phyloP scores from a whole-genome alignment of 2,888 invertebrate species.

The Lepidocyrtoides sp. region DNA sequence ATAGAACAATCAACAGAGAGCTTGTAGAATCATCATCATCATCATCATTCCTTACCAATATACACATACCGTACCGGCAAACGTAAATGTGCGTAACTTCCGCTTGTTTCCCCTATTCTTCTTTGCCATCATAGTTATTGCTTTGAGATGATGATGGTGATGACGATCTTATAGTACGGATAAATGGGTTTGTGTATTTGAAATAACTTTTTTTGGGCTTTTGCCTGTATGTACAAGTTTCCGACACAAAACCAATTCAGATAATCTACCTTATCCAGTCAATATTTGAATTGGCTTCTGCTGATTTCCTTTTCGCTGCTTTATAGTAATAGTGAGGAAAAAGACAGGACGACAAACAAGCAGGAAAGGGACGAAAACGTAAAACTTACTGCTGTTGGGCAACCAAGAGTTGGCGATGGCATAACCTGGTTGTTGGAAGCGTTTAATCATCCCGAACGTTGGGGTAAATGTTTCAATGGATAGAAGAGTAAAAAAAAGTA shows the following conservation, averaged over 20 bases:
- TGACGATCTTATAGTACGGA: slow-evolving; percentile 19
- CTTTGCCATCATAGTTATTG: slow-evolving; percentile 47
- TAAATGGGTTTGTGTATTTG: slow-evolving; percentile 14
- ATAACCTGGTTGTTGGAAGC: slow-evolving; percentile 57
- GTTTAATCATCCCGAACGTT: slow-evolving; percentile 65
- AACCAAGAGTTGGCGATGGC: neutral
- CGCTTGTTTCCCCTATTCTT: slow-evolving; percentile 80
- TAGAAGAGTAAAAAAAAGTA: slow-evolving; percentile 20
- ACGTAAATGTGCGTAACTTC: slow-evolving; percentile 84
- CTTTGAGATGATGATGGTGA: slow-evolving; percentile 41
- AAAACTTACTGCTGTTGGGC: neutral
- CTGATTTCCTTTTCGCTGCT: slow-evolving; percentile 14
- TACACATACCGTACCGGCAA: slow-evolving; percentile 77
- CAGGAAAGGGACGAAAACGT: slow-evolving; percentile 63
- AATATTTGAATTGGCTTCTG: slow-evolving; percentile 58
- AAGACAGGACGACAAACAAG: slow-evolving; percentile 2
- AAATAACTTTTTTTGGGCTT: slow-evolving; percentile 65
- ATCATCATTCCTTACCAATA: neutral
- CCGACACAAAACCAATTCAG: slow-evolving; percentile 62
- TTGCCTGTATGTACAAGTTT: neutral
- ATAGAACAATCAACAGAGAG: slow-evolving; percentile 35
- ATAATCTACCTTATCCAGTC: slow-evolving; percentile 43
- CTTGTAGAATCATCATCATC: slow-evolving; percentile 2
- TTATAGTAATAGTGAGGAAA: neutral
- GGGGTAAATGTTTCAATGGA: slow-evolving; percentile 68